These are phyloP conservation scores for Xenus cinereus DNA, from an alignment of 2,113 vertebrate genomes.

Conservation along the genomic window DNA sequence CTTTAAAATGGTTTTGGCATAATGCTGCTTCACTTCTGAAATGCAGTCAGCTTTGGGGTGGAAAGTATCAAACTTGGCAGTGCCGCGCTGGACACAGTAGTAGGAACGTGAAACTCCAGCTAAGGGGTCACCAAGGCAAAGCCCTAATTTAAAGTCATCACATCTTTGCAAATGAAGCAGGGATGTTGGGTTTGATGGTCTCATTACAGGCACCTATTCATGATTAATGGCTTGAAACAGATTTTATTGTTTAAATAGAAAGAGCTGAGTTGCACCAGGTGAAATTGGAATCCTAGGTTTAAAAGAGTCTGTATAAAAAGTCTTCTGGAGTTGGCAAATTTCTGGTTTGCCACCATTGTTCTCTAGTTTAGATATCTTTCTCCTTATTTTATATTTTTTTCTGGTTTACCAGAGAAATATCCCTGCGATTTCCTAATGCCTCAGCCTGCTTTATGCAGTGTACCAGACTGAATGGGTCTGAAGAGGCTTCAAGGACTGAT, in stretches of 20 bases:
- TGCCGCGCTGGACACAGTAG: background rate
- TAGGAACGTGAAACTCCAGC: background rate
- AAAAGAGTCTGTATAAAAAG: background rate
- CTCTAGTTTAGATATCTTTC: background rate
- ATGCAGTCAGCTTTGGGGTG: background rate
- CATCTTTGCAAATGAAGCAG: slow-evolving; percentile 9
- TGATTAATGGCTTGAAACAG: slow-evolving; percentile 32
- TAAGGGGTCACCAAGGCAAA: background rate
- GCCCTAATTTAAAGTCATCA: background rate
- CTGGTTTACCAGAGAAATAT: background rate
- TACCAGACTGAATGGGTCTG: slow-evolving; percentile 19
- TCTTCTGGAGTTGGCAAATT: background rate
- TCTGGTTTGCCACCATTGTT: background rate
- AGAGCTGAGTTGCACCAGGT: background rate
- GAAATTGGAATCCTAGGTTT: background rate
- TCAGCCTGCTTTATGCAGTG: slow-evolving; percentile 3
- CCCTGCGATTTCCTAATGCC: background rate
- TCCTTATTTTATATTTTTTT: too few relatives aligned
- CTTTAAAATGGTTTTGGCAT: background rate
- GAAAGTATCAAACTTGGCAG: background rate
- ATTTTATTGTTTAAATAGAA: background rate
- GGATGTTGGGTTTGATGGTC: background rate
- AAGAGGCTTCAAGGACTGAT: slow-evolving; percentile 39
- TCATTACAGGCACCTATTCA: background rate
- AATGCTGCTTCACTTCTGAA: background rate